Evolutionary conservation across 2,797 vertebrate genomes (phyloP).

Genomic region (Argya squamiceps): DNA sequence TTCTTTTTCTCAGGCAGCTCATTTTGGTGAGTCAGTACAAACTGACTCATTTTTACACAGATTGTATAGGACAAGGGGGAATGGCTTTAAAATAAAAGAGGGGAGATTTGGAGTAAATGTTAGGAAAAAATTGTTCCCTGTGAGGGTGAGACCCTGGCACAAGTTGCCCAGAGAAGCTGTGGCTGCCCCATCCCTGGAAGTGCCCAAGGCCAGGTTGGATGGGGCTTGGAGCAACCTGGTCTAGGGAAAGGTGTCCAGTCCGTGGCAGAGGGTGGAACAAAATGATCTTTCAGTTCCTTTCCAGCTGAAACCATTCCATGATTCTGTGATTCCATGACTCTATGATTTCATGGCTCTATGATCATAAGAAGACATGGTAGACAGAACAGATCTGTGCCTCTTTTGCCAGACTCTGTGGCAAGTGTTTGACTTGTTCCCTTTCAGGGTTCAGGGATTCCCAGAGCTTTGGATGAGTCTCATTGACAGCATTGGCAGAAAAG

Average conservation of each 20-base stretch:
- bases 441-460: neutral
- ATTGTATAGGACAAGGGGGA: neutral
- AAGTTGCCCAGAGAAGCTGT: neutral
- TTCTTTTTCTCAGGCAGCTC: neutral
- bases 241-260: neutral
- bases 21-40: neutral
- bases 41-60: neutral
- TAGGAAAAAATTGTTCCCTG: neutral
- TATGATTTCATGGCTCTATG: neutral
- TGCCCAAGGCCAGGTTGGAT: rapidly evolving
- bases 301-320: neutral
- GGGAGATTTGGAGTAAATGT: neutral
- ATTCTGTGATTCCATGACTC: neutral
- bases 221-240: rapidly evolving
- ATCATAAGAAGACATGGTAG: neutral
- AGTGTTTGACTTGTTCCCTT: neutral
- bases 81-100: neutral
- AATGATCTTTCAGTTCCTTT: neutral
- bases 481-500: neutral
- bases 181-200: neutral
- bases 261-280: rapidly evolving
- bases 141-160: neutral
- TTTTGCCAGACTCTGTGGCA: neutral
- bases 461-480: neutral
- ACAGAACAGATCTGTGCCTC: neutral